These are phyloP conservation scores for Carassius carassius DNA, from an alignment of 2,113 vertebrate genomes.

Conservation along the genomic window DNA sequence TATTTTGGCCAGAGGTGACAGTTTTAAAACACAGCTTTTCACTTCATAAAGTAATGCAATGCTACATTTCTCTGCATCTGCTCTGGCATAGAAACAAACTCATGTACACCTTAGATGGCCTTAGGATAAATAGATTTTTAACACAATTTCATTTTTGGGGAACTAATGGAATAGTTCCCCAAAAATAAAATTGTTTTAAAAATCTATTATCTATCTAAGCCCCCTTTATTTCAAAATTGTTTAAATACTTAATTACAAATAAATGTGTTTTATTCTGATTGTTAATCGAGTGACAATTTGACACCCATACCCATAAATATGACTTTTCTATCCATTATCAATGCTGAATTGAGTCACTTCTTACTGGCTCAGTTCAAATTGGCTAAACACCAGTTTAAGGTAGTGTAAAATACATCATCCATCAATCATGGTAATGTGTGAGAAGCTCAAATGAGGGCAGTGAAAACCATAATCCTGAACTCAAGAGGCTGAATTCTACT, in stretches of 20 bases:
- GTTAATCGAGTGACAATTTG: background rate
- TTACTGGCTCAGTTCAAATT: background rate
- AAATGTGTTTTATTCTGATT: background rate
- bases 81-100: background rate
- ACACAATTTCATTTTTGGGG: background rate
- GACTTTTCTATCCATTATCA: background rate
- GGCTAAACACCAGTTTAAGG: background rate
- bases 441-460: slow-evolving; percentile 35
- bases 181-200: no score
- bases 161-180: no score
- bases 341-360: background rate
- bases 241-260: background rate
- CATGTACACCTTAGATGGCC: background rate
- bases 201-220: no score
- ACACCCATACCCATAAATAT: background rate
- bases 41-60: background rate
- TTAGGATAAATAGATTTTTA: background rate
- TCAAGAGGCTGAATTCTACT: background rate
- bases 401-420: slow-evolving; percentile 41
- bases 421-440: slow-evolving; percentile 58
- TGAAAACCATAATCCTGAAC: slow-evolving; percentile 21
- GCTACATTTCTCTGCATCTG: background rate
- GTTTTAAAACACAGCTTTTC: background rate
- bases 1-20: background rate
- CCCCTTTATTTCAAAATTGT: background rate